These are phyloP conservation scores for Gerris lacustris DNA, from an alignment of 2,888 invertebrate genomes.

Conservation along the genomic window DNA sequence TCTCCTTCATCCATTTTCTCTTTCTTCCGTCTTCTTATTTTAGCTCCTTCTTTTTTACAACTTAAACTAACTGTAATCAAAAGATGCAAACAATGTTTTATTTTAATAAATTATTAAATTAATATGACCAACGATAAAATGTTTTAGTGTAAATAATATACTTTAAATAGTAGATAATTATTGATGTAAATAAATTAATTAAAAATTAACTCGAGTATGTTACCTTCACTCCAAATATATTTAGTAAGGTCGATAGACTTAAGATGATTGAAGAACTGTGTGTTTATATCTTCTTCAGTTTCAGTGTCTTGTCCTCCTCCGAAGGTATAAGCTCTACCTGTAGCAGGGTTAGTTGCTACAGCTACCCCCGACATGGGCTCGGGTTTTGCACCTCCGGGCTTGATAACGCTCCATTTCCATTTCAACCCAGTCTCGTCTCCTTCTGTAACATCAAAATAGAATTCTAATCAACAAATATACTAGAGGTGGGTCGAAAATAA, in stretches of 20 bases:
- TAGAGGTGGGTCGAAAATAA: neutral
- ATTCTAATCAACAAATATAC: neutral
- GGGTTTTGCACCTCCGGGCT: conserved; percentile 52
- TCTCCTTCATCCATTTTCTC: conserved; percentile 34
- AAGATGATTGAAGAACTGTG: conserved; percentile 71
- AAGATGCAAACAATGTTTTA: neutral
- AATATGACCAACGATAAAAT: neutral
- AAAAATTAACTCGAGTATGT: too few relatives aligned
- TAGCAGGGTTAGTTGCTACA: conserved; percentile 43
- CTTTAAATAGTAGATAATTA: neutral
- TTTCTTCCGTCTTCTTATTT: conserved; percentile 37
- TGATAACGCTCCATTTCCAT: conserved; percentile 59
- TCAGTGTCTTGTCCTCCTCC: conserved; percentile 79
- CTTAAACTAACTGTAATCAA: conserved; percentile 35
- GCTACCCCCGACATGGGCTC: conserved; percentile 57
- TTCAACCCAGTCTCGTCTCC: conserved; percentile 46
- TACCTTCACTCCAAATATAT: conserved; percentile 57
- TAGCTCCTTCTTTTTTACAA: conserved; percentile 40
- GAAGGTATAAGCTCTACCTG: conserved; percentile 62
- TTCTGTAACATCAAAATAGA: conserved; percentile 37
- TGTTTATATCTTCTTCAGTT: conserved; percentile 65
- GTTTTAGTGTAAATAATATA: neutral
- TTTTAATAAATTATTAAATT: conserved; percentile 19
- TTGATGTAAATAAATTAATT: too few relatives aligned
- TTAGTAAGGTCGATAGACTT: conserved; percentile 61